Base-by-base conservation (phyloP, 2,797 vertebrate genomes). In the Aythya fuligula region DNA sequence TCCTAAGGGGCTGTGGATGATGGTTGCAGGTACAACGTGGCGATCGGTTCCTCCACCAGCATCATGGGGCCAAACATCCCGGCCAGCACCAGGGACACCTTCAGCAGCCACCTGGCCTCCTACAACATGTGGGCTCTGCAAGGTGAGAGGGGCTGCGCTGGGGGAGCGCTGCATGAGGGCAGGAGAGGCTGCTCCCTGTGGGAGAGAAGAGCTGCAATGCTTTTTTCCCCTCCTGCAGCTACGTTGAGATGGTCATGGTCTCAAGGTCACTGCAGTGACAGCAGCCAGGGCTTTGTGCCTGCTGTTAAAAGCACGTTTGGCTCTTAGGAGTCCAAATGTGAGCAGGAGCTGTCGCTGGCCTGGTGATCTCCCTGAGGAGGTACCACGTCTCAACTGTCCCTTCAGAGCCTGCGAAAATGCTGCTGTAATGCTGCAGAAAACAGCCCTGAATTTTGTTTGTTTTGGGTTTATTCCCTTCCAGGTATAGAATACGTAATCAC, bases 61-160 rank as follows among this genome's bases (percentile, higher is more conserved):
- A 99, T 99, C 96, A 96, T 99, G 98, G 99, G 99, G 39, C 99
- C 99, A 24, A 98, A 97, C 82, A 99, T 99, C 93, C 98, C 99
- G 21, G 94, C 98, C 76, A 97, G 97, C 96, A 99, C 99, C 27
- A 99, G 98, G 92, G 98, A 99, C 43, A 98, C 98, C 3, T 99
- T 99, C 21, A 2, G 77, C 57, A 99, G 98, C 93, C 99, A 99
- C 64, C 97, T 99, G 84, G 98, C 98, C 0, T 99, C 99, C 27
- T 99, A 99, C 95, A 99, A 98, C 97, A 98, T 98, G 95, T 99
- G 99, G 99, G 99, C 99, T 47, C 87, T 99, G 84, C 99, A 99
- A 98, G 99, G 99, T 99, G 96, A 93, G 71, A 13, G 4, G 5
- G 45, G 47, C 20, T 27, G 43, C 3, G 30, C 74, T 10, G 4